Evolutionary conservation across 2,113 vertebrate species (phyloP).

Genomic region (Lasiurus borealis): DNA sequence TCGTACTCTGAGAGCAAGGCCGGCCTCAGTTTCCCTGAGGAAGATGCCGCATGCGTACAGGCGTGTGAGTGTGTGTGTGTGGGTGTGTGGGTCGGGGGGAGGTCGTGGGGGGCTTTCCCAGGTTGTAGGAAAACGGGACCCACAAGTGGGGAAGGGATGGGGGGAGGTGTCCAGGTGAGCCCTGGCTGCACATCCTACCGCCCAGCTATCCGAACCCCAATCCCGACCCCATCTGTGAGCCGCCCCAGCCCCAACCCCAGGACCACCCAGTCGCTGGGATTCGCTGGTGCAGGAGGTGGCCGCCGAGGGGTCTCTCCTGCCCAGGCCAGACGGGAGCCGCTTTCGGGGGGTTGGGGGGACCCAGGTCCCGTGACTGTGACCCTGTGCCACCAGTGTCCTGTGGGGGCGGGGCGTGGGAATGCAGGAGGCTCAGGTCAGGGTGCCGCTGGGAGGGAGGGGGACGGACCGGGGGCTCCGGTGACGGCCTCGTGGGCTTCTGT

Average conservation of each 20-base stretch:
- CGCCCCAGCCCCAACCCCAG: not conserved
- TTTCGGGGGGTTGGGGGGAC: not conserved
- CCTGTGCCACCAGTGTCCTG: not conserved
- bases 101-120: not conserved
- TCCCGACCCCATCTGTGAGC: not conserved
- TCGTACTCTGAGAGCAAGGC: conserved; percentile 37
- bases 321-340: not conserved
- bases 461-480: not conserved
- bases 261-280: not conserved
- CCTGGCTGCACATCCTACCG: not conserved
- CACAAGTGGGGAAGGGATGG: not conserved
- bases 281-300: not conserved
- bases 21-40: conserved; percentile 73
- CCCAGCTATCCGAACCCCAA: not conserved
- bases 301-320: not conserved
- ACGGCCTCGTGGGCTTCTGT: not conserved
- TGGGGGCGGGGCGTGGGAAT: not conserved
- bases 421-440: not conserved
- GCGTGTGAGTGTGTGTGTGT: not conserved
- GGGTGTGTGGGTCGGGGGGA: not conserved
- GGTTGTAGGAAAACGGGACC: not conserved
- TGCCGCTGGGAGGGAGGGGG: not conserved
- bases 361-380: not conserved
- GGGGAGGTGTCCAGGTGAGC: not conserved
- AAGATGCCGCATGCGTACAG: not conserved